Base-by-base conservation (phyloP, 2,888 invertebrate genomes). In the Epinotia brunnichana region DNA sequence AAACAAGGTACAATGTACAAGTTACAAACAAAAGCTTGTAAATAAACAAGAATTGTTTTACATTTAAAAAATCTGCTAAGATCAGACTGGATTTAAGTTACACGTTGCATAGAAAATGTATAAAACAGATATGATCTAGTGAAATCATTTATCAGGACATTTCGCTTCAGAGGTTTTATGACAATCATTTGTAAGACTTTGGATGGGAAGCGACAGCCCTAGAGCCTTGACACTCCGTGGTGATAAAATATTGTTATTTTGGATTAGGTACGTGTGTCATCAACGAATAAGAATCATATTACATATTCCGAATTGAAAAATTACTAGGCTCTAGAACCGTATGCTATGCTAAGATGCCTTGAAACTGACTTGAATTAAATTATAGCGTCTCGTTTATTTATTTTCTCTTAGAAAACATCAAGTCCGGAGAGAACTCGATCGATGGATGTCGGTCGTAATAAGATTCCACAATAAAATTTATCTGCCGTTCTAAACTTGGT, bases 131-230 rank as follows among this genome's bases (percentile, higher is more conserved):
- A 48, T 70, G 70, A 70, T 56, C 56, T 39, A n/a, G 21, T 7
- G n/a, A 29, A 35, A 51, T 59, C 39, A 70, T 70, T 70, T 70
- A 57, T 70, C 57, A 70, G 60, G 59, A 59, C 53, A 35, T 64
- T 51, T 44, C 41, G 39, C 54, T 24, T 44, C 66, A 24, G 24
- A 51, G 63, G 54, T 51, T 35, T 21, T 70, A 64, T 64, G 64
- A 51, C 63, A 24, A 24, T 64, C 48, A 70, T 70, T 70, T 70
- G 64, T 64, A 51, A 57, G 59, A 64, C 13, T 70, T 70, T 70
- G 57, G 51, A 59, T 59, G 17, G 3, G 24, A 57, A 57, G 57
- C 59, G 63, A 1, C 53, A 64, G 53, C 13, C 53, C 13, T 63
- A 53, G 19, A 41, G 29, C 51, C 17, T 63, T 53, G 35, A 51